Base-by-base conservation (phyloP, 2,797 vertebrate genomes). In the Parambassis ranga region DNA sequence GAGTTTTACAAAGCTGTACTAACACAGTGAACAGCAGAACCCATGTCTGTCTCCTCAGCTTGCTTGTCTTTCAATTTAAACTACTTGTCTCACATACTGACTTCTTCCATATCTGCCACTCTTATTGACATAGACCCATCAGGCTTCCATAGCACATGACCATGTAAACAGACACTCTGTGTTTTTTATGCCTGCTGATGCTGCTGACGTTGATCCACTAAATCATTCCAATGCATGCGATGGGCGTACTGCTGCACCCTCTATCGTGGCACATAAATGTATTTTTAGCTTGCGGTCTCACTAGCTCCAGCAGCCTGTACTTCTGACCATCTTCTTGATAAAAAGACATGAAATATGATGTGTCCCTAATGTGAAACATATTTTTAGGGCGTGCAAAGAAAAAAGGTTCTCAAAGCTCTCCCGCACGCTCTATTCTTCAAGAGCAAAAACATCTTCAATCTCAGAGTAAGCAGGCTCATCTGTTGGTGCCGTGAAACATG, bases 331-430 rank as follows among this genome's bases (percentile, higher is more conserved):
- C 82, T 71, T 86, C 65, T 64, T 86, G 87, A 90, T 89, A 91
- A 87, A 87, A 87, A 81, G 77, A 86, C 85, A 85, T 86, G 79
- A 90, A 87, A 89, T 82, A 87, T 85, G 77, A 86, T 78, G 87
- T 87, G 81, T 74, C 60, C 75, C 65, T 89, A 91, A 91, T 85
- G 72, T 11, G 36, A 90, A 89, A 77, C 87, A 89, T 71, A 70
- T 57, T 63, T 59, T 46, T 37, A 3, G 38, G 59, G 48, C 37
- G 2, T 62, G 61, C 66, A 50, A 33, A 71, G 61, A 42, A 63
- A 23, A n/a, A 37, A 23, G 52, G 61, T 60, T 42, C 67, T 48
- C 18, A 8, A 3, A 59, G 35, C 22, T n/a, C 62, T 55, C 27
- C 49, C 31, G 35, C 59, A 73, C 15, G 24, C 53, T 77, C 63